phyloP scores from a whole-genome alignment of 2,113 vertebrate genomes.

The Microtus ochrogaster region DNA sequence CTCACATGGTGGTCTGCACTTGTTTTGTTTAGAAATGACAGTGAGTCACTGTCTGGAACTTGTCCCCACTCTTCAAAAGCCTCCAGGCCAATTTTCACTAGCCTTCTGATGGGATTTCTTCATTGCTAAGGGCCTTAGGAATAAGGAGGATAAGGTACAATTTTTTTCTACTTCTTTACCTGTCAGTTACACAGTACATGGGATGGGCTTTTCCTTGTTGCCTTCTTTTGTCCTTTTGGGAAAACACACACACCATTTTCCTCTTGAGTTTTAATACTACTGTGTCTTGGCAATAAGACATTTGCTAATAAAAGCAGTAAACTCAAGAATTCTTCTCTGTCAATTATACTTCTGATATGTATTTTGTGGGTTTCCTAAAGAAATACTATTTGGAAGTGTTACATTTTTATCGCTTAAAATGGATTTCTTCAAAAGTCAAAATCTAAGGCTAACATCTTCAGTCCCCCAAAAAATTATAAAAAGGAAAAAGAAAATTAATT shows the following conservation, averaged over 20 bases:
- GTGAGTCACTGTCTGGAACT: slow-evolving; percentile 75
- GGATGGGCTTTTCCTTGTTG: background rate
- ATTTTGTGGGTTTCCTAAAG: background rate
- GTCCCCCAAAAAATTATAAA: too few relatives aligned
- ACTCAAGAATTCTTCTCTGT: background rate
- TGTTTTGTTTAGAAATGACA: slow-evolving; percentile 68
- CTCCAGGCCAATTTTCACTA: slow-evolving; percentile 11
- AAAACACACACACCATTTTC: background rate
- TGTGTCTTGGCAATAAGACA: slow-evolving; percentile 27
- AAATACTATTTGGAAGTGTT: background rate
- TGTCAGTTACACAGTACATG: background rate
- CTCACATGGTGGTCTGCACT: slow-evolving; percentile 55
- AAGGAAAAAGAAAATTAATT: background rate
- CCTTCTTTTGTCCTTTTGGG: background rate
- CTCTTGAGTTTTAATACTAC: background rate
- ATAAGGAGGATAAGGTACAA: too few relatives aligned
- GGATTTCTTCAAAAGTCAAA: slow-evolving; percentile 15
- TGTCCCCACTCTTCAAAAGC: slow-evolving; percentile 18
- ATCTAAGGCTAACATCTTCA: background rate
- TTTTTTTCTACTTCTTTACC: background rate
- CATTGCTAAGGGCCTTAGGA: background rate
- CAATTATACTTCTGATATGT: background rate
- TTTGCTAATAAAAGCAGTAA: slow-evolving; percentile 29
- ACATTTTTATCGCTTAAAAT: background rate
- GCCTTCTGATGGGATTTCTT: background rate